Percentiles rank a stretch among this genome's conserved stretches.
These are phyloP conservation scores for Lithophane semibrunnea DNA, from an alignment of 2,888 invertebrate species.

Conservation along the genomic window DNA sequence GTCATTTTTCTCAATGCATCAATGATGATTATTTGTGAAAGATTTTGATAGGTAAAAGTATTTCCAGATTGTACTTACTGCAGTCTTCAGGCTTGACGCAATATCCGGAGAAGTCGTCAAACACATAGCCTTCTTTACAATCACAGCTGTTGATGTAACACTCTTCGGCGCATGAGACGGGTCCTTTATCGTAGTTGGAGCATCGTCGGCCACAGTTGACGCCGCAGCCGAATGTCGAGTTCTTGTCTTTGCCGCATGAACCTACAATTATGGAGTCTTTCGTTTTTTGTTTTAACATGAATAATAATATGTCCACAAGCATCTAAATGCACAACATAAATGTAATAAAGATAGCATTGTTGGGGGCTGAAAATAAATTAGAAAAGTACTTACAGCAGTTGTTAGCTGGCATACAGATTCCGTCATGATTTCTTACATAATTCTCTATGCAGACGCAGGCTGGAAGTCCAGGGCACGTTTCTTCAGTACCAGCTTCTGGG, in stretches of 20 bases:
- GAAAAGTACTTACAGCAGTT: slow-evolving; percentile 45
- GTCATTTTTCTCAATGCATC: background rate
- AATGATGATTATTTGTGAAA: background rate
- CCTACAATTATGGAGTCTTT: slow-evolving; percentile 27
- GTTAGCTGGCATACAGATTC: slow-evolving; percentile 38
- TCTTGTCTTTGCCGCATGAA: slow-evolving; percentile 60
- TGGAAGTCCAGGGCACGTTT: slow-evolving; percentile 15
- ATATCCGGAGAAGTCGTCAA: slow-evolving; percentile 37
- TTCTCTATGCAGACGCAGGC: slow-evolving; percentile 47
- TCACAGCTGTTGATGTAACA: slow-evolving; percentile 58
- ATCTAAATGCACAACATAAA: background rate
- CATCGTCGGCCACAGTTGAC: slow-evolving; percentile 57
- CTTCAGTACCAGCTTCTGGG: background rate
- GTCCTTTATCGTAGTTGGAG: slow-evolving; percentile 38
- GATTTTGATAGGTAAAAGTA: background rate
- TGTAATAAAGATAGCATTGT: background rate
- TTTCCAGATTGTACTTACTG: slow-evolving; percentile 51
- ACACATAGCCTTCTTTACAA: slow-evolving; percentile 59
- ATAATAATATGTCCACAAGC: background rate
- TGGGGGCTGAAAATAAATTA: background rate
- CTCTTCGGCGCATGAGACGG: slow-evolving; percentile 5
- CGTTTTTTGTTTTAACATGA: background rate
- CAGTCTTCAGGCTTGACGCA: slow-evolving; percentile 58
- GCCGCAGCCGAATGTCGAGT: slow-evolving; percentile 64
- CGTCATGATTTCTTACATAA: slow-evolving; percentile 49